Conservation (phyloP, 2,888 invertebrate genomes). For the Eupithecia insigniata region DNA sequence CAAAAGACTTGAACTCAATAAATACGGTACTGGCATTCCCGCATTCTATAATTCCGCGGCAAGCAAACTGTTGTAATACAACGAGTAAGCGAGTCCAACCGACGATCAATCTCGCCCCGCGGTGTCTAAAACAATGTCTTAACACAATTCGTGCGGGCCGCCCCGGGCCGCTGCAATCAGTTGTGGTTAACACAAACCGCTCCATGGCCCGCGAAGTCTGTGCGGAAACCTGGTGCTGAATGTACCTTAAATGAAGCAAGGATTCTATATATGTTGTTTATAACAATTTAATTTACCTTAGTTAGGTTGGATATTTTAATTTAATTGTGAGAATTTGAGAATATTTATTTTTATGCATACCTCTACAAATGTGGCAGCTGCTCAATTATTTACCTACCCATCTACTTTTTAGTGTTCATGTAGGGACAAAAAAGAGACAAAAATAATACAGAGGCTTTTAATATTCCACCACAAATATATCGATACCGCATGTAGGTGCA, state of each 20-base stretch:
- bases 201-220: conserved; percentile 2
- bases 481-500: not conserved
- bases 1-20: not conserved
- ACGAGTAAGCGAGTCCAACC: conserved; percentile 23
- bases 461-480: not conserved
- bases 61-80: conserved; percentile 15
- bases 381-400: not conserved
- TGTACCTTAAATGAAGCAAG: not conserved
- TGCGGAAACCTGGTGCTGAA: not conserved
- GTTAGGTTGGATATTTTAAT: not conserved
- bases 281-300: not conserved
- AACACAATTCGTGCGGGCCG: conserved; percentile 32
- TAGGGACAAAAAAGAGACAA: not conserved
- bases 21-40: not conserved
- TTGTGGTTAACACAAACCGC: conserved; percentile 32
- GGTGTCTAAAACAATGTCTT: conserved; percentile 41
- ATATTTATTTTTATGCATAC: not conserved
- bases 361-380: not conserved
- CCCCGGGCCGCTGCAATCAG: conserved; percentile 37
- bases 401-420: not conserved
- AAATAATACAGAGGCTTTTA: not conserved
- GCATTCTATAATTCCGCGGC: not conserved
- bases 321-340: not conserved
- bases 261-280: not conserved
- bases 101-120: conserved; percentile 32